Evolutionary conservation across 2,113 vertebrate species (phyloP).

Genomic region (Clarias magur): DNA sequence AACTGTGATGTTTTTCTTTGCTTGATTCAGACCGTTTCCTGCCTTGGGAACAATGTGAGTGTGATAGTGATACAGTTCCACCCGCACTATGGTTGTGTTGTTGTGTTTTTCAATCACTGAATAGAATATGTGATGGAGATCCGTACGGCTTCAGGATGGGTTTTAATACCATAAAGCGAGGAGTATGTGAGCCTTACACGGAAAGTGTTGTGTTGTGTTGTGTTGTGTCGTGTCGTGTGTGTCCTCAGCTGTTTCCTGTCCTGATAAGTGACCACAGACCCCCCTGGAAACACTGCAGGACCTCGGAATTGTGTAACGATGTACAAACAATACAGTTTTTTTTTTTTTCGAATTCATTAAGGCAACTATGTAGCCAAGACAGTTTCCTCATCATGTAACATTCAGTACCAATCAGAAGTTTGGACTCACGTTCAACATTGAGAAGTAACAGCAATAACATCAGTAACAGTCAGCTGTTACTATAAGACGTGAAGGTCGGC

Average conservation of each 20-base stretch:
- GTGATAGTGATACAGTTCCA: background rate
- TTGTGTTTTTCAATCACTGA: background rate
- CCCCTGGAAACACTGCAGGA: background rate
- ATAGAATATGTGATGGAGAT: background rate
- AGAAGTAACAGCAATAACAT: too few relatives aligned
- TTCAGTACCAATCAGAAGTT: too few relatives aligned
- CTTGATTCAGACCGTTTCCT: too few relatives aligned
- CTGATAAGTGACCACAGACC: slow-evolving; percentile 34
- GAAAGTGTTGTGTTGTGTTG: slow-evolving; percentile 39
- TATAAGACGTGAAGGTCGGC: too few relatives aligned
- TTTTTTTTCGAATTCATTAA: background rate
- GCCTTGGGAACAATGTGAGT: too few relatives aligned
- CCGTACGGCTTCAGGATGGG: background rate
- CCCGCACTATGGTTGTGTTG: background rate
- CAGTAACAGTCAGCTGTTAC: too few relatives aligned
- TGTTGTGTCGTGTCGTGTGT: slow-evolving; percentile 31
- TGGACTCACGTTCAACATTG: too few relatives aligned
- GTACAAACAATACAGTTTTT: background rate
- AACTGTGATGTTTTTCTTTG: too few relatives aligned
- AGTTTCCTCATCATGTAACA: slow-evolving; percentile 4
- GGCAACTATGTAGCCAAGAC: background rate
- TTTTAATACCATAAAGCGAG: background rate
- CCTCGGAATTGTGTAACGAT: background rate
- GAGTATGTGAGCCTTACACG: slow-evolving; percentile 37
- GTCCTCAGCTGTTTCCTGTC: slow-evolving; percentile 33